Evolutionary conservation across 2,797 vertebrate genomes (phyloP).

Genomic region (Gallinago solitaria): DNA sequence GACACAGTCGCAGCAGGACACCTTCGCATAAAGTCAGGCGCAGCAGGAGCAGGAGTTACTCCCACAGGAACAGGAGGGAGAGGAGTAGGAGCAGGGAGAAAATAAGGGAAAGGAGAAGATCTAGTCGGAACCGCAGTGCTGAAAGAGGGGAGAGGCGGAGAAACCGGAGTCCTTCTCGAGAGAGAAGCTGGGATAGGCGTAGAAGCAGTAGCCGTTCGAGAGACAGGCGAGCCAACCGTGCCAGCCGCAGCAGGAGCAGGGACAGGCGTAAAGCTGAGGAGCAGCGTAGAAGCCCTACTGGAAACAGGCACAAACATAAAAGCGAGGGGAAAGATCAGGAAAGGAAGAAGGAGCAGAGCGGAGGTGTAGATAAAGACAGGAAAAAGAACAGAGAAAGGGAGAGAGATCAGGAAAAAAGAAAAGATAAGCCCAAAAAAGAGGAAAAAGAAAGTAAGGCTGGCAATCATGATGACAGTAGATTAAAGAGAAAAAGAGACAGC

Average conservation of each 20-base stretch:
- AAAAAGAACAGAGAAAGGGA: constrained; percentile 89
- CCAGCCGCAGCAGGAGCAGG: constrained; percentile 85
- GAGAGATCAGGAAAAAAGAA: constrained; percentile 84
- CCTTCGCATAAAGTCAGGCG: constrained; percentile 84
- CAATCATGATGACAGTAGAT: constrained; percentile 84
- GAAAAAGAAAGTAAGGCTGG: constrained; percentile 85
- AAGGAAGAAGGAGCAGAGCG: constrained; percentile 88
- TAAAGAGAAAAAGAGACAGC: constrained; percentile 83
- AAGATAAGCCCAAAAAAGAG: constrained; percentile 87
- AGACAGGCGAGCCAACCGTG: constrained; percentile 79
- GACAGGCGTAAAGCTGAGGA: constrained; percentile 82
- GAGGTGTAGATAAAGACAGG: constrained; percentile 85
- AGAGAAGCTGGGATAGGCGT: constrained; percentile 81
- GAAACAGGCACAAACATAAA: constrained; percentile 91
- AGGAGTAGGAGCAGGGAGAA: constrained; percentile 84
- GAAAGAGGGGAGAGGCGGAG: constrained; percentile 86
- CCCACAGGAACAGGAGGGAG: constrained; percentile 85
- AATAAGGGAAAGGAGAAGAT: constrained; percentile 86
- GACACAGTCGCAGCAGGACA: constrained; percentile 89
- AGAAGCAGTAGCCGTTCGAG: constrained; percentile 86
- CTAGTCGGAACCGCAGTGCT: constrained; percentile 79
- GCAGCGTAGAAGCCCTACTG: constrained; percentile 83
- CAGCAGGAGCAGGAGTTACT: constrained; percentile 89
- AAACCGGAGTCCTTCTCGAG: constrained; percentile 88
- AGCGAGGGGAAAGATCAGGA: constrained; percentile 90